These are phyloP conservation scores for Mastacembelus armatus DNA, from an alignment of 2,797 vertebrate species.

Conservation along the genomic window DNA sequence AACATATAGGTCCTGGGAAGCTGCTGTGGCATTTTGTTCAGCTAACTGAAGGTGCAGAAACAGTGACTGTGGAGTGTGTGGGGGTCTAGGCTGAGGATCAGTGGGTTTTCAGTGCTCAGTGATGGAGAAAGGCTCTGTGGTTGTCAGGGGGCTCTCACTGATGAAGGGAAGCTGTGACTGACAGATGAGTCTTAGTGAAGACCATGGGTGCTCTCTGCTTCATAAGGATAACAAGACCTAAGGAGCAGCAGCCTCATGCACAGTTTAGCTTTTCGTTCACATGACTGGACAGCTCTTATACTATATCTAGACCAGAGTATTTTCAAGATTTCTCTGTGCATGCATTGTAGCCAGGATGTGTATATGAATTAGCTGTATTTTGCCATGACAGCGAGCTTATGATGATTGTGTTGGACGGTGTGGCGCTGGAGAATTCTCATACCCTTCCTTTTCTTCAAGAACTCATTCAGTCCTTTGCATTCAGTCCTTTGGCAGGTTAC, in stretches of 20 bases:
- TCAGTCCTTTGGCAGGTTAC: slow-evolving; percentile 41
- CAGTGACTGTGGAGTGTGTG: slow-evolving; percentile 34
- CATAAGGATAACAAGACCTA: slow-evolving; percentile 34
- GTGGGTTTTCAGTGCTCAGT: slow-evolving; percentile 71
- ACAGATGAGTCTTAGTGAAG: slow-evolving; percentile 63
- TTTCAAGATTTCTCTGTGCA: slow-evolving; percentile 6
- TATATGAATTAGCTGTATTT: slow-evolving; percentile 63
- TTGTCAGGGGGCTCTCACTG: slow-evolving; percentile 64
- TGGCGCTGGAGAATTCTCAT: slow-evolving; percentile 63
- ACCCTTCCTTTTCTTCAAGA: slow-evolving; percentile 66
- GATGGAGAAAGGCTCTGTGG: slow-evolving; percentile 77
- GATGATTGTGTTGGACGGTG: slow-evolving; percentile 67
- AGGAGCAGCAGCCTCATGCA: slow-evolving; percentile 46
- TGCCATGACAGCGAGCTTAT: slow-evolving; percentile 65
- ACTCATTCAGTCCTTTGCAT: slow-evolving; percentile 70
- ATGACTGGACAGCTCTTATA: slow-evolving; percentile 21
- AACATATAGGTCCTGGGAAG: slow-evolving; percentile 33
- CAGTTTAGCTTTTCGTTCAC: slow-evolving; percentile 40
- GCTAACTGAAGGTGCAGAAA: slow-evolving; percentile 36
- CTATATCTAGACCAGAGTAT: background rate
- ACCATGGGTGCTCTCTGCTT: slow-evolving; percentile 47
- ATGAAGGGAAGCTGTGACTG: slow-evolving; percentile 73
- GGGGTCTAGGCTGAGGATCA: slow-evolving; percentile 74
- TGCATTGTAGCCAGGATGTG: background rate
- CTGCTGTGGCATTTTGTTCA: slow-evolving; percentile 17